A percentile compares a stretch with the other conserved stretches of the same genome.
Evolutionary conservation across 2,797 vertebrate species (phyloP).

Genomic region (Tympanoctomys barrerae): DNA sequence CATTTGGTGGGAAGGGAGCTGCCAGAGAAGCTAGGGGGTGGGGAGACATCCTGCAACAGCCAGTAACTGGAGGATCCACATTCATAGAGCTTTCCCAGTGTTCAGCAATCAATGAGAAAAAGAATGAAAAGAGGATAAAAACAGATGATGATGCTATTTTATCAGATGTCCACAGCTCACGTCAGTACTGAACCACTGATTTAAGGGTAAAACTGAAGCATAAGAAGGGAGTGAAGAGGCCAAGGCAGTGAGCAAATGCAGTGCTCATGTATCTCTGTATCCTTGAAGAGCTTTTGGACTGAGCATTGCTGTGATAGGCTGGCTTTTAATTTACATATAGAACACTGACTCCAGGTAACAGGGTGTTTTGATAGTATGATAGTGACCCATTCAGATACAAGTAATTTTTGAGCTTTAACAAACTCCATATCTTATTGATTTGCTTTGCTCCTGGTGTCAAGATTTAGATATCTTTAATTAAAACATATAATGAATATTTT

Average conservation of each 20-base stretch:
- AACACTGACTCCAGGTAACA: neutral
- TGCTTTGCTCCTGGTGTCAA: neutral
- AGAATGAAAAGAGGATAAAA: neutral
- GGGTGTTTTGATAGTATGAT: neutral
- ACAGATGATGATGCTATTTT: neutral
- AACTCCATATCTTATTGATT: neutral
- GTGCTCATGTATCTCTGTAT: neutral
- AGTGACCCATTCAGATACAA: neutral
- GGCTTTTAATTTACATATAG: neutral
- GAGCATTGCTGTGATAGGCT: neutral
- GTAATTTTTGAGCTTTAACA: constrained; percentile 3
- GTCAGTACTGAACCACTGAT: neutral
- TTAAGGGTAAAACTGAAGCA: neutral
- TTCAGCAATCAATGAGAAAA: neutral
- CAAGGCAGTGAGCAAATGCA: neutral
- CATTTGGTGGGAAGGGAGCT: neutral
- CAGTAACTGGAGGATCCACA: neutral
- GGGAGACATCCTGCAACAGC: neutral
- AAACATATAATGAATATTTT: neutral
- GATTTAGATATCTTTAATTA: neutral
- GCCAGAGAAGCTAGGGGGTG: neutral
- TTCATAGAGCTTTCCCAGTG: neutral
- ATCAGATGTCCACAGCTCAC: neutral
- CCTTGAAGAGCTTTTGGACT: neutral
- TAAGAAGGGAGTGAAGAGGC: neutral